Conservation (phyloP, 2,888 invertebrate species). For the Caenorhabditis plicata region DNA sequence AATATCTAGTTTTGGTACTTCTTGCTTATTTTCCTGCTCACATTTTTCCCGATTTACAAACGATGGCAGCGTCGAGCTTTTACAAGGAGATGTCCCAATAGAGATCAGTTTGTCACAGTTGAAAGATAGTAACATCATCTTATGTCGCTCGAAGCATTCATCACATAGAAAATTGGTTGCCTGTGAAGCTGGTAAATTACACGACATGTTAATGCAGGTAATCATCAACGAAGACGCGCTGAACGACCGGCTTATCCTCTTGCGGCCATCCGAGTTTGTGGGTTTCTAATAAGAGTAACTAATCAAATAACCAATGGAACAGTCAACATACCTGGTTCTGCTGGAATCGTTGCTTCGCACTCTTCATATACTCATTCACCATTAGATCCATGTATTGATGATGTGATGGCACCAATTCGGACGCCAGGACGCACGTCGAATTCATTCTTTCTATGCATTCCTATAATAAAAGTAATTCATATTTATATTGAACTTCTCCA, state of each 20-base stretch:
- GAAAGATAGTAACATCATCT: conserved; percentile 44
- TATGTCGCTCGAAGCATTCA: conserved; percentile 58
- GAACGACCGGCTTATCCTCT: conserved; percentile 60
- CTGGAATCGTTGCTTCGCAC: conserved; percentile 51
- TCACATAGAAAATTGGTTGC: conserved; percentile 63
- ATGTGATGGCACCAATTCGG: conserved; percentile 49
- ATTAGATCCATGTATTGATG: conserved; percentile 62
- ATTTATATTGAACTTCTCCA: background rate
- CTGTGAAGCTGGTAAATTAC: conserved; percentile 56
- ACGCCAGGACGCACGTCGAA: conserved; percentile 53
- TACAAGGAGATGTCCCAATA: conserved; percentile 11
- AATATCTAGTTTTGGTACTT: background rate
- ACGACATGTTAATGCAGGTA: conserved; percentile 58
- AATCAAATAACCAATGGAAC: background rate
- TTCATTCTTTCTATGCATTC: conserved; percentile 51
- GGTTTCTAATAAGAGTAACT: conserved; percentile 1
- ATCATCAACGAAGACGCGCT: conserved; percentile 54
- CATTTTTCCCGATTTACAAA: conserved; percentile 1
- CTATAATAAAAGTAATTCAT: conserved; percentile 2
- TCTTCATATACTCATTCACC: conserved; percentile 56
- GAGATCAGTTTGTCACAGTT: conserved; percentile 28
- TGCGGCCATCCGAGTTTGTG: conserved; percentile 31
- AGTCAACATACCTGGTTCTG: conserved; percentile 14
- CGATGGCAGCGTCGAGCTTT: conserved; percentile 28
- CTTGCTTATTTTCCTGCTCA: conserved; percentile 11